A percentile compares a stretch with the other conserved stretches of the same genome.
phyloP scores from a whole-genome alignment of 30 jellyfish, hydroid and myxozoan genomes.

The Chrysaora quinquecirrha region DNA sequence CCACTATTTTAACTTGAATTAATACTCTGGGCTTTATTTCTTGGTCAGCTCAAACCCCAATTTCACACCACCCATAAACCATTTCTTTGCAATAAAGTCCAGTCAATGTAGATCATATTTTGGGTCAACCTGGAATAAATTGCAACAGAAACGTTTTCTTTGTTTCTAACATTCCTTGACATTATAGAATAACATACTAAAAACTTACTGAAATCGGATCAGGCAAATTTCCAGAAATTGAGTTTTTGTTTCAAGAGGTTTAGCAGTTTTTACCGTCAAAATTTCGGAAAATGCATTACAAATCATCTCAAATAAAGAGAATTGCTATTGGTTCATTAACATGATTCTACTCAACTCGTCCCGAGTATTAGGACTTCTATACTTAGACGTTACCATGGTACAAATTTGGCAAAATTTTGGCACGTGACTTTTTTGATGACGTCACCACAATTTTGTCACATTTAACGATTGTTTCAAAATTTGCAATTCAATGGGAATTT shows the following conservation, averaged over 20 bases:
- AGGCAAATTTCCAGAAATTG: conserved; percentile 31
- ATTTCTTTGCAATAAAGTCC: no score
- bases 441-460: background rate
- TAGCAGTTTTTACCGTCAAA: background rate
- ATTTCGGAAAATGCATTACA: background rate
- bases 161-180: conserved; percentile 2
- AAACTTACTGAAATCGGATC: conserved; percentile 12
- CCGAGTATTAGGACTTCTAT: background rate
- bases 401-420: conserved; percentile 17
- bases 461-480: background rate
- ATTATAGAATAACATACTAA: conserved; percentile 17
- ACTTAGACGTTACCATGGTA: background rate
- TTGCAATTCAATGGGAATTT: no score
- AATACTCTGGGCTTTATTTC: no score
- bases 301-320: background rate
- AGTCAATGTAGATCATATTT: background rate
- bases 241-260: background rate
- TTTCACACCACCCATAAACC: no score
- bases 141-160: background rate
- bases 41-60: no score
- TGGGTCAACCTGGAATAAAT: background rate
- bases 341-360: background rate
- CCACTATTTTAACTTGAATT: no score
- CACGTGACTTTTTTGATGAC: background rate
- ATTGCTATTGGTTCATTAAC: background rate